Evolutionary conservation across 2,888 invertebrate species (phyloP).

Genomic region (Acheta domesticus): DNA sequence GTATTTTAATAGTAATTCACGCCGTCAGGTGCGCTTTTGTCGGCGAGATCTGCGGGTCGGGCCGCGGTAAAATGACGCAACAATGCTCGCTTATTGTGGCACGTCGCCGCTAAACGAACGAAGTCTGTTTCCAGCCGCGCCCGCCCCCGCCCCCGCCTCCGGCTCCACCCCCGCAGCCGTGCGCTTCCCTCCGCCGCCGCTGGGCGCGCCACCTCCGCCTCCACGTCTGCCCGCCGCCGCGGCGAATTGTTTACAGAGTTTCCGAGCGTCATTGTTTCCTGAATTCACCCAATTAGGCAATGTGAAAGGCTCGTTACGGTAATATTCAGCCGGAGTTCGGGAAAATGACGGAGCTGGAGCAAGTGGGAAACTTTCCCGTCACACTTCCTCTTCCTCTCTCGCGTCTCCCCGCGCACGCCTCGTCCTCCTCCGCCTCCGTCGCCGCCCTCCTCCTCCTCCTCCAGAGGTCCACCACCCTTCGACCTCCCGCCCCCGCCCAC

Average conservation of each 20-base stretch:
- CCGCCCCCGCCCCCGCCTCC: neutral
- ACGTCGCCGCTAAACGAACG: conserved; percentile 18
- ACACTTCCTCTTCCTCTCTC: conserved; percentile 23
- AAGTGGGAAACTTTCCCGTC: conserved; percentile 34
- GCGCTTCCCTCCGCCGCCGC: neutral
- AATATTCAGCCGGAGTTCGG: conserved; percentile 34
- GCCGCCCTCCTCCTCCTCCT: neutral
- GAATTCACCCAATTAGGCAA: conserved; percentile 35
- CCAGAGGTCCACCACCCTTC: neutral
- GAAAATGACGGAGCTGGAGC: conserved; percentile 28
- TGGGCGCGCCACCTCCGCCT: neutral
- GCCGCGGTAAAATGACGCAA: neutral
- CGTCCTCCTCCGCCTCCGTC: neutral
- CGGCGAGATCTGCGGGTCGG: neutral
- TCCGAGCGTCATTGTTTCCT: conserved; percentile 33
- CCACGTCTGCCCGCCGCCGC: neutral
- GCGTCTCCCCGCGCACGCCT: neutral
- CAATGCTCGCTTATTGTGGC: conserved; percentile 6
- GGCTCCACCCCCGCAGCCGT: neutral
- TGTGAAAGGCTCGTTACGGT: conserved; percentile 35
- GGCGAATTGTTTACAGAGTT: conserved; percentile 32
- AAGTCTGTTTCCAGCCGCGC: neutral
- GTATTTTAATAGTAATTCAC: conserved; percentile 18
- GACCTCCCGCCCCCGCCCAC: conserved; percentile 3
- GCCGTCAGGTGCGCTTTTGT: conserved; percentile 2